Base-by-base conservation (phyloP, 2,797 vertebrate genomes). In the Acanthornis magna region DNA sequence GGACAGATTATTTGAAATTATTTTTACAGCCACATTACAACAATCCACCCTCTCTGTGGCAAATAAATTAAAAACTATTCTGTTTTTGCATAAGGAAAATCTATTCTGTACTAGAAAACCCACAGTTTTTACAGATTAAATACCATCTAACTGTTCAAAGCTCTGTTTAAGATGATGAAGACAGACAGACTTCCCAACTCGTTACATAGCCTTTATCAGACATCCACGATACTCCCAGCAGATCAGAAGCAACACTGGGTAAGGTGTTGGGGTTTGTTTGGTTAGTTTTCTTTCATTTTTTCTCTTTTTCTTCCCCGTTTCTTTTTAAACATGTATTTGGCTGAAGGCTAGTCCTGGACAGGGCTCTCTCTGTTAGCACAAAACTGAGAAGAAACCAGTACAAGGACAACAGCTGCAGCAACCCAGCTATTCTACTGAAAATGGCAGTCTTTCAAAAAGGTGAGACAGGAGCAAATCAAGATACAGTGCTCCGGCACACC, bases 401-500 rank as follows among this genome's bases (percentile, higher is more conserved):
- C 22, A 62, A 81, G 43, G 29, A 0, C 34, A 72, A 50, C 3
- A 38, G 60, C 60, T 53, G 62, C 51, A 30, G 8, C 18, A 82
- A 63, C 11, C 8, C 61, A 57, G 66, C 18, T 14, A 15, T 43
- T 62, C 62, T 27, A 8, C 62, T 32, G 60, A 63, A 85, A 80
- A 54, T 0, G 6, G 68, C 40, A 34, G 75, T 10, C 51, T 60
- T 40, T 8, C 47, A 19, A 13, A 47, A 54, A 57, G 50, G 51
- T 2, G 12, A 38, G 34, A 63, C 32, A 1, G 3, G 32, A 91
- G 34, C 34, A 73, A 43, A 21, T 17, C 2, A 3, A 53, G 50
- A 36, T 1, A 22, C 4, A 43, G 38, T 0, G 3, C 54, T 58
- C 36, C 1, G 5, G 51, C n/a, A 54, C 30, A 5, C 29, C 9